Percentiles rank a stretch among this genome's conserved stretches.
phyloP scores from a whole-genome alignment of 2,888 invertebrate species.

The Yponomeuta plumbellus region DNA sequence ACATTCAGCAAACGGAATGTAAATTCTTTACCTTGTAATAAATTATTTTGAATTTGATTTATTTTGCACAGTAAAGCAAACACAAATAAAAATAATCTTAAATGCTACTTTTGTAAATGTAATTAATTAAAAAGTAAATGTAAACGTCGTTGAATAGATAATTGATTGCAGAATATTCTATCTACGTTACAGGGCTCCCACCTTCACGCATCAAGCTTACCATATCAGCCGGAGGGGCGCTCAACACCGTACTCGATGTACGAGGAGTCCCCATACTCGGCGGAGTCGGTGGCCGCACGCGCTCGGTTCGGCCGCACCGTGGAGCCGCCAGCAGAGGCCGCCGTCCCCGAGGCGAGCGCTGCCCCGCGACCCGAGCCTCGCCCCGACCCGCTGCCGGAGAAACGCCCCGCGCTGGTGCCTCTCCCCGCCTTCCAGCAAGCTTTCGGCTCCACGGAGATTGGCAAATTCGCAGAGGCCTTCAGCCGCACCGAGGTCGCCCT shows the following conservation, averaged over 20 bases:
- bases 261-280: conserved; percentile 37
- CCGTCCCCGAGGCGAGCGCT: not conserved
- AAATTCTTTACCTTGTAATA: no score
- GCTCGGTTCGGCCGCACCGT: conserved; percentile 24
- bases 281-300: conserved; percentile 33
- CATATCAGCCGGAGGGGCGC: conserved; percentile 49
- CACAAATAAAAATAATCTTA: no score
- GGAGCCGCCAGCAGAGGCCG: conserved; percentile 21
- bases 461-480: conserved; percentile 87
- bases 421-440: conserved; percentile 90
- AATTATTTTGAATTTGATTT: no score
- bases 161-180: not conserved
- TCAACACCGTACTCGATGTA: conserved; percentile 57
- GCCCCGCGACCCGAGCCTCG: conserved; percentile 52
- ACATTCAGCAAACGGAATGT: no score
- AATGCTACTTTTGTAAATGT: no score
- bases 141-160: not conserved
- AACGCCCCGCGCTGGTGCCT: conserved; percentile 73
- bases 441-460: conserved; percentile 90
- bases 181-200: conserved; percentile 47
- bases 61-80: no score
- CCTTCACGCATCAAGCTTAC: conserved; percentile 45
- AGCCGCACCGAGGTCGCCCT: conserved; percentile 74
- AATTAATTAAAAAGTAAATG: no score
- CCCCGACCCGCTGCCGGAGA: conserved; percentile 45